Conservation (phyloP, 35 echinoderm and acorn worm genomes). For the Holothuria glaberrima region DNA sequence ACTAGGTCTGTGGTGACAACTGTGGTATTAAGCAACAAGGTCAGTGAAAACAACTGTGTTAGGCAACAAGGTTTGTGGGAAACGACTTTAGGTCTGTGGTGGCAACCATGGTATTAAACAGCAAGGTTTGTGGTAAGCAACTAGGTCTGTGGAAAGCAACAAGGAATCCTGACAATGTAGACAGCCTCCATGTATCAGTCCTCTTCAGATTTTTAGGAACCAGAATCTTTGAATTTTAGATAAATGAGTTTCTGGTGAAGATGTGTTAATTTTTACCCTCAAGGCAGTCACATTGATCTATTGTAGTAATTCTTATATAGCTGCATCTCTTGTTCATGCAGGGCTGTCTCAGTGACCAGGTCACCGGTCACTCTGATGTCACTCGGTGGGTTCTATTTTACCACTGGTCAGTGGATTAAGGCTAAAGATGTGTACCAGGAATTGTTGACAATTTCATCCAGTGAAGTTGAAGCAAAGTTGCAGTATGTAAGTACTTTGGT, state of each 20-base stretch:
- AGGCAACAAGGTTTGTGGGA: no score
- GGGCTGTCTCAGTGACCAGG: slow-evolving; percentile 12
- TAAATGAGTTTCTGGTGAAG: not conserved
- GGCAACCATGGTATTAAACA: no score
- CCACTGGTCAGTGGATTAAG: slow-evolving; percentile 3
- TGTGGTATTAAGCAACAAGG: no score
- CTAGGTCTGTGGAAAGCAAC: no score
- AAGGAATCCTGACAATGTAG: no score
- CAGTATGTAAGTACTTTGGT: slow-evolving; percentile 21
- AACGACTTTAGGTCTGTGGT: no score
- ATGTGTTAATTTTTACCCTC: not conserved
- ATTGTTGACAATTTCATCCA: not conserved
- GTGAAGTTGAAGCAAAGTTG: slow-evolving; percentile 3
- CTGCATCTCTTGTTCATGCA: not conserved
- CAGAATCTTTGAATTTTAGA: no score
- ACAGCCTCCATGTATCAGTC: no score
- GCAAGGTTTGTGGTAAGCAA: no score
- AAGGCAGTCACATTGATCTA: not conserved
- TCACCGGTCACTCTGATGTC: not conserved
- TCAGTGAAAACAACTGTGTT: no score
- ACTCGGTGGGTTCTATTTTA: slow-evolving; percentile 18
- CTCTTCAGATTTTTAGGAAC: no score
- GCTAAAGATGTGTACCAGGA: slow-evolving; percentile 14
- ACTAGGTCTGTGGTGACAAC: no score
- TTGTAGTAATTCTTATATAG: not conserved